Conservation (phyloP, 2,888 invertebrate species). For the Tenthredo livida region DNA sequence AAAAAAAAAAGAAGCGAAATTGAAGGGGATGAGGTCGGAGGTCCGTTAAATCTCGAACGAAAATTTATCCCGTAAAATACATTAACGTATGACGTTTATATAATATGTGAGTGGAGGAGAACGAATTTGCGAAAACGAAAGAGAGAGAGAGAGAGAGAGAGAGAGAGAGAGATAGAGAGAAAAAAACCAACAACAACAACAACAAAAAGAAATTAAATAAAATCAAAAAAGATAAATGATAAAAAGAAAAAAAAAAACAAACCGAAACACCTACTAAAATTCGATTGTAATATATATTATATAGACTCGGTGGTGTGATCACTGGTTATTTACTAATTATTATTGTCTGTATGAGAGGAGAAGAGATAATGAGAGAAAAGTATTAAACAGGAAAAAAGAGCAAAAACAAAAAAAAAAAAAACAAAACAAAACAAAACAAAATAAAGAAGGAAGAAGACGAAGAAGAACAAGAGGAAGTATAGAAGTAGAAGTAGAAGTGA, state of each 20-base stretch:
- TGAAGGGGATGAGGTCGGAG: constrained; percentile 26
- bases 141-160: background rate
- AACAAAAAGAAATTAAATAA: background rate
- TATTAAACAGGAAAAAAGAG: background rate
- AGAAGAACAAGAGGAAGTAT: background rate
- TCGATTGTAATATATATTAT: background rate
- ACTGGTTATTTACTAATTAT: background rate
- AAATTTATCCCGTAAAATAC: background rate
- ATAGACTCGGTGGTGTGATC: constrained; percentile 23
- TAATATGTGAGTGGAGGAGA: background rate
- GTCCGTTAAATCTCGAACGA: background rate
- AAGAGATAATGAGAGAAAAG: background rate
- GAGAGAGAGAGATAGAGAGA: background rate
- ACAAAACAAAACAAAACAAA: background rate
- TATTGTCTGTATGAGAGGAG: background rate
- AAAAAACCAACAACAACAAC: background rate
- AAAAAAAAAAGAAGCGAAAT: constrained; percentile 25
- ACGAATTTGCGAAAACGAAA: background rate
- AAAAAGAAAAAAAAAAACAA: constrained; percentile 13
- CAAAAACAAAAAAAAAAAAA: background rate
- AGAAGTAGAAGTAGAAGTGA: no score
- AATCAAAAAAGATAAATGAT: background rate
- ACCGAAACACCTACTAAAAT: background rate
- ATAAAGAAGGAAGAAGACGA: background rate
- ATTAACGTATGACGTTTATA: background rate